Percentiles rank a stretch among this genome's conserved stretches.
These are phyloP conservation scores for Hydra vulgaris DNA, from an alignment of 30 jellyfish, hydroid and myxozoan genomes.

Conservation along the genomic window DNA sequence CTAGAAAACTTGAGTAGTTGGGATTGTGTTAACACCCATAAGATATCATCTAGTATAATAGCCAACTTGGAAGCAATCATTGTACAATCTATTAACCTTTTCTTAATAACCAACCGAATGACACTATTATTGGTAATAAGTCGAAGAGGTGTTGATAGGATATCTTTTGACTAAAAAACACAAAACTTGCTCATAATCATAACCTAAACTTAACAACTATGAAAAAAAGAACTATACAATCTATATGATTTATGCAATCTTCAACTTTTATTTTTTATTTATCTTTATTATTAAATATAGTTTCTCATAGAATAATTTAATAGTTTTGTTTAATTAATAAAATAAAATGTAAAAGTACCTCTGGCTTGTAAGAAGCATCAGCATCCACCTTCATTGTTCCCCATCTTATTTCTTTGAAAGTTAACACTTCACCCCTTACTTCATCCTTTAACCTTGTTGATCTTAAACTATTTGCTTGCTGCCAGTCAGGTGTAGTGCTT, in stretches of 20 bases:
- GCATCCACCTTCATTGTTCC: conserved; percentile 89
- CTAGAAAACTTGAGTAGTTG: conserved; percentile 80
- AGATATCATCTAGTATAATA: conserved; percentile 70
- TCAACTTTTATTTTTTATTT: not conserved
- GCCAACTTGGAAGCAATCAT: conserved; percentile 80
- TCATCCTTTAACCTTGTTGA: conserved; percentile 83
- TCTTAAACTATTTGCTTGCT: conserved; percentile 51
- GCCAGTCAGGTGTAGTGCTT: conserved; percentile 88
- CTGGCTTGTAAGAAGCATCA: conserved; percentile 80
- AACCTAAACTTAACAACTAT: not conserved
- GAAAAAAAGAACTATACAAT: too few species aligned
- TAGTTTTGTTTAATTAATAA: too few species aligned
- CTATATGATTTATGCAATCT: too few species aligned
- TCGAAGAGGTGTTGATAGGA: conserved; percentile 82
- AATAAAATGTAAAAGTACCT: conserved; percentile 51
- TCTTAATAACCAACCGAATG: conserved; percentile 66
- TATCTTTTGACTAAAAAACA: conserved; percentile 45
- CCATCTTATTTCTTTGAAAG: conserved; percentile 85
- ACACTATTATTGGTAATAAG: conserved; percentile 82
- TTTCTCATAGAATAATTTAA: too few species aligned
- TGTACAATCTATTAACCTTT: conserved; percentile 60
- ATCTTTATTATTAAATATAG: too few species aligned
- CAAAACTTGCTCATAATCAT: too few species aligned
- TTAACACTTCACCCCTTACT: conserved; percentile 72
- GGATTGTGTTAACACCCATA: conserved; percentile 83